phyloP scores from a whole-genome alignment of 2,113 vertebrate species.

The Genyomyrus donnyi region DNA sequence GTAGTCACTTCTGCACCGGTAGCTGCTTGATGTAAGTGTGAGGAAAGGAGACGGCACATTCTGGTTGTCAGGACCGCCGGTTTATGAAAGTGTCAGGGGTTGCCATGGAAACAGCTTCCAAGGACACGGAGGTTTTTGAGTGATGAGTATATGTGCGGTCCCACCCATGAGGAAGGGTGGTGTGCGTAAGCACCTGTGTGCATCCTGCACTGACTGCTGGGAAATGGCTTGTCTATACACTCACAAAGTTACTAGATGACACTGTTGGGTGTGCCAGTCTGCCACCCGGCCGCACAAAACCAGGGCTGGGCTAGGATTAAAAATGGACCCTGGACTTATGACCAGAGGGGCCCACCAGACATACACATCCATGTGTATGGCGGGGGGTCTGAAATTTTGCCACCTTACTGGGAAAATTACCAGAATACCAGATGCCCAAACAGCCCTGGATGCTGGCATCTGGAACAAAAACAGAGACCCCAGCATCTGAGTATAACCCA shows the following conservation, averaged over 20 bases:
- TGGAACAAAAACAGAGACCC: background rate
- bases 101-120: conserved; percentile 21
- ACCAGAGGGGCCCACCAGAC: background rate
- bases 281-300: background rate
- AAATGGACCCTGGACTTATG: background rate
- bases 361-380: background rate
- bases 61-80: conserved; percentile 11
- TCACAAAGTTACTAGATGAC: background rate
- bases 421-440: background rate
- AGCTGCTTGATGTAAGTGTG: background rate
- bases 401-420: background rate
- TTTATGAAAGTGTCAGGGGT: conserved; percentile 13
- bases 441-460: background rate
- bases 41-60: background rate
- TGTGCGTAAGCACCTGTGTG: background rate
- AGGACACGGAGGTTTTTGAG: conserved; percentile 21
- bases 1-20: background rate
- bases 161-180: background rate
- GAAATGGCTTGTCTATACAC: background rate
- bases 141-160: conserved; percentile 12
- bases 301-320: background rate
- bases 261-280: background rate
- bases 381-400: background rate
- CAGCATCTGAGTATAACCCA: background rate
- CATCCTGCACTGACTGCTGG: background rate